These are phyloP conservation scores for Chrysoperla carnea DNA, from an alignment of 1,140 invertebrate genomes.

Conservation along the genomic window DNA sequence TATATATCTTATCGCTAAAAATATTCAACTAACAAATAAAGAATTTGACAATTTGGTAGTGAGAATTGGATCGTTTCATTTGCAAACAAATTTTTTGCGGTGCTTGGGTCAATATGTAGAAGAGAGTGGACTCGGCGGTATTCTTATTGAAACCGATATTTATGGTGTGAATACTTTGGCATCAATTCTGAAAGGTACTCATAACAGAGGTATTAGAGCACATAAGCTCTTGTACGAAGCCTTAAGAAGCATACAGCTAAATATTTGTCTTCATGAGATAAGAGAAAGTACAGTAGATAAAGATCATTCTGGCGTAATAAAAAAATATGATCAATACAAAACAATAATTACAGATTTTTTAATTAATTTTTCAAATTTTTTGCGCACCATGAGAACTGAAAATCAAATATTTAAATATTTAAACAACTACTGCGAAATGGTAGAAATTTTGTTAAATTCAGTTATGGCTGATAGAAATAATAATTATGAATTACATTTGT, in stretches of 20 bases:
- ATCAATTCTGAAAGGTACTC: no score
- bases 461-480: slow-evolving; percentile 7
- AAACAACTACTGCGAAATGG: no score
- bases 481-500: slow-evolving; percentile 11
- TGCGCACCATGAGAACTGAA: slow-evolving; percentile 6
- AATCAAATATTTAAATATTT: slow-evolving; percentile 9
- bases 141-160: slow-evolving; percentile 4
- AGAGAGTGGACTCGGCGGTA: slow-evolving; percentile 6
- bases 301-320: slow-evolving; percentile 5
- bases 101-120: slow-evolving; percentile 7
- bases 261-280: slow-evolving; percentile 5
- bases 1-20: slow-evolving; percentile 6
- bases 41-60: slow-evolving; percentile 5
- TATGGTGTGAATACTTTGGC: slow-evolving; percentile 1
- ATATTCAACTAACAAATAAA: slow-evolving; percentile 5
- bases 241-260: slow-evolving; percentile 6
- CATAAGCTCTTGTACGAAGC: slow-evolving; percentile 4
- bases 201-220: no score
- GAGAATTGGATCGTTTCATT: slow-evolving; percentile 7
- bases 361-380: slow-evolving; percentile 9
- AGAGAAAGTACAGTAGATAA: slow-evolving; percentile 6
- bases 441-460: slow-evolving; percentile 10
- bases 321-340: slow-evolving; percentile 7
- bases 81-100: slow-evolving; percentile 7
- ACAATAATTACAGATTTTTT: slow-evolving; percentile 6